These are phyloP conservation scores for Drosophila asahinai DNA, from an alignment of 1,140 invertebrate genomes.

Conservation along the genomic window DNA sequence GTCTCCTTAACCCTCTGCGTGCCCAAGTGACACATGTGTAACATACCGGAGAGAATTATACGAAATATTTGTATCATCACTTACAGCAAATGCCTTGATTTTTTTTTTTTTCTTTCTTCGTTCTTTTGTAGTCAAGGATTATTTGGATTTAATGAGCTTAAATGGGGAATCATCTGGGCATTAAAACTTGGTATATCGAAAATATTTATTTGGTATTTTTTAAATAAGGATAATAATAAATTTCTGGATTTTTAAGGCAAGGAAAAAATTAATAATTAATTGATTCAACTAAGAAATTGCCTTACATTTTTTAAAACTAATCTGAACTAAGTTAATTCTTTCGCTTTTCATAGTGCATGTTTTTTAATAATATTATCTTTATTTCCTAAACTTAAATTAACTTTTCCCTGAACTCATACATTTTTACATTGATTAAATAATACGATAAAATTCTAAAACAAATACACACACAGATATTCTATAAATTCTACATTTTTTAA, in stretches of 20 bases:
- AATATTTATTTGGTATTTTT: neutral
- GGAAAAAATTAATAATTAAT: neutral
- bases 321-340: neutral
- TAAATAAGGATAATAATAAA: too few species aligned
- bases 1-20: conserved; percentile 35
- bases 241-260: neutral
- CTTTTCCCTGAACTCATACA: neutral
- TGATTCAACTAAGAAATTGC: neutral
- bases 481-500: neutral
- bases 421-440: neutral
- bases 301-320: neutral
- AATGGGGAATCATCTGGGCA: neutral
- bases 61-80: conserved; percentile 18
- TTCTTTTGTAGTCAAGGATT: neutral
- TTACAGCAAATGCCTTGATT: conserved; percentile 4
- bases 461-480: too few species aligned
- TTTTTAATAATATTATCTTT: too few species aligned
- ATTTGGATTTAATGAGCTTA: conserved; percentile 1
- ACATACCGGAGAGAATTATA: conserved; percentile 35
- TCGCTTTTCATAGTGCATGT: too few species aligned
- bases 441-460: neutral
- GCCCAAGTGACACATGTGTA: conserved; percentile 45
- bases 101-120: neutral
- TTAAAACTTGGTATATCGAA: too few species aligned
- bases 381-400: too few species aligned